A percentile compares a stretch with the other conserved stretches of the same genome.
These are phyloP conservation scores for Fissipunctia ypsillon DNA, from an alignment of 2,888 invertebrate genomes.

Conservation along the genomic window DNA sequence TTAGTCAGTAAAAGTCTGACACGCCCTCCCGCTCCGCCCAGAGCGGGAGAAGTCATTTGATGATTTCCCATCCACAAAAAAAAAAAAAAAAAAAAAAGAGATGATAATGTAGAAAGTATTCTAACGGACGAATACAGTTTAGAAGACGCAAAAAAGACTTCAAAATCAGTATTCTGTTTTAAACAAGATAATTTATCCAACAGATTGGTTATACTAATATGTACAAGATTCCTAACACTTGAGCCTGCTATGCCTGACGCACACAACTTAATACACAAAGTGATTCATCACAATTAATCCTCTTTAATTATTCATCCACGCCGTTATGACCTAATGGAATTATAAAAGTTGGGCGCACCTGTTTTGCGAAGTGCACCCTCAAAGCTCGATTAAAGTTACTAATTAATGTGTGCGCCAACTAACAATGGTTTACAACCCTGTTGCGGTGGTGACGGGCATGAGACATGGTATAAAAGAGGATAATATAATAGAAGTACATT, in stretches of 20 bases:
- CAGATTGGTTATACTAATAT: neutral
- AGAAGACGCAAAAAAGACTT: neutral
- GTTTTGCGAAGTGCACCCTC: slow-evolving; percentile 42
- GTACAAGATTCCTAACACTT: neutral
- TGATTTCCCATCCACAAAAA: too few relatives aligned
- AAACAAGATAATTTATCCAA: too few relatives aligned
- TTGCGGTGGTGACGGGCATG: slow-evolving; percentile 10
- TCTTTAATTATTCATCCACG: slow-evolving; percentile 45
- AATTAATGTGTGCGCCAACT: slow-evolving; percentile 57
- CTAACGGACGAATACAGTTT: neutral
- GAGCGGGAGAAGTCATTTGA: too few relatives aligned
- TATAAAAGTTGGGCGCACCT: slow-evolving; percentile 71
- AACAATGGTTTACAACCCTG: slow-evolving; percentile 37
- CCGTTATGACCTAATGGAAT: slow-evolving; percentile 67
- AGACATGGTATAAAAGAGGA: slow-evolving; percentile 12
- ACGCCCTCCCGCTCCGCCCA: too few relatives aligned
- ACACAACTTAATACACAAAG: neutral
- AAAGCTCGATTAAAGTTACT: slow-evolving; percentile 60
- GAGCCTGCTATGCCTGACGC: neutral
- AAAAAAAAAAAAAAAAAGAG: neutral
- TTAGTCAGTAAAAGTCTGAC: too few relatives aligned
- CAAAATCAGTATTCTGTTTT: neutral
- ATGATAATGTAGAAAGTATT: neutral
- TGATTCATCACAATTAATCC: slow-evolving; percentile 21
- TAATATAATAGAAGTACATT: neutral